Base-by-base conservation (phyloP, 2,113 vertebrate species). In the Mirounga angustirostris region DNA sequence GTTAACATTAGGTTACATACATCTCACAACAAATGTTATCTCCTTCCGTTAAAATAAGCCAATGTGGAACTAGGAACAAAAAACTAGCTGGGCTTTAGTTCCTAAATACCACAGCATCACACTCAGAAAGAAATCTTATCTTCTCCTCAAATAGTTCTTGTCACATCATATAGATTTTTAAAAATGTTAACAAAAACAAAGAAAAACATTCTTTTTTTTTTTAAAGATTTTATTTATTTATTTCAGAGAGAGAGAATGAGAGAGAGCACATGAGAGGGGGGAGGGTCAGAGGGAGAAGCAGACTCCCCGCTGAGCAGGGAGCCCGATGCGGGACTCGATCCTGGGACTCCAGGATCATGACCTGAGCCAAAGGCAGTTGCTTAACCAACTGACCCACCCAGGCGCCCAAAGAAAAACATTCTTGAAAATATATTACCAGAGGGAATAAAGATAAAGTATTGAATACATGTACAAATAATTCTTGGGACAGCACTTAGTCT, bases 131-230 rank as follows among this genome's bases (percentile, higher is more conserved):
- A 69, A 92, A 18, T 89, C 79, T 85, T 90, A 97, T 97, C 94
- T 98, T 98, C 98, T 98, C 98, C 97, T 98, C 98, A 96, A 84
- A 92, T 97, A 96, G 98, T 97, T 95, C n/a, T 98, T 54, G 73
- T 98, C 98, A 74, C 96, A 96, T 97, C 97, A 97, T 97, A 98
- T 95, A 97, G 98, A 93, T 98, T 98, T 98, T 97, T 98, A 97
- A 85, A 98, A 96, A 95, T 95, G 97, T 98, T 98, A 99, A 98
- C 96, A 98, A 98, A 98, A 98, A 98, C 98, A 98, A 98, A 98
- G 97, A 98, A 97, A 98, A 71, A 98, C 98, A 98, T 98, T 94
- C 98, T 95, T 94, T 40, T 40, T 40, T 40, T 40, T 40, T 40
- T 40, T 40, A 40, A 40, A 40, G 40, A 40, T 40, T 40, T 40